These are phyloP conservation scores for Dermochelys coriacea DNA, from an alignment of 2,797 vertebrate genomes.

Conservation along the genomic window DNA sequence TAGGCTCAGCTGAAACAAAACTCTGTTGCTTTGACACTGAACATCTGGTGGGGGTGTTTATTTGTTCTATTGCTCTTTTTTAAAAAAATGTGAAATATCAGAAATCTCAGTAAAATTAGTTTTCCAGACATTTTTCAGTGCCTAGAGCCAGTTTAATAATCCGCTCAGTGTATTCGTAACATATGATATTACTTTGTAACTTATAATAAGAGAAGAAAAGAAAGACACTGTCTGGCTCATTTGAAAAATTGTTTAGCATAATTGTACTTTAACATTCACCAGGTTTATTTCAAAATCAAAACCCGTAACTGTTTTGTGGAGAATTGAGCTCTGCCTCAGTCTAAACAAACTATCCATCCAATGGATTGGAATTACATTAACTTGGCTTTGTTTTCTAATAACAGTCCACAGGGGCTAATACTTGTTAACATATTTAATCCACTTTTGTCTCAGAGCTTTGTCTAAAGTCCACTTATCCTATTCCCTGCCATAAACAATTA, in stretches of 20 bases:
- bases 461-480: not conserved
- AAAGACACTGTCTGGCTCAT: conserved; percentile 9
- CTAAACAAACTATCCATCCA: not conserved
- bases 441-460: not conserved
- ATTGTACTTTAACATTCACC: conserved; percentile 40
- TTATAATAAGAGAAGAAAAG: conserved; percentile 11
- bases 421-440: not conserved
- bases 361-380: not conserved
- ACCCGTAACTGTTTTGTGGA: not conserved
- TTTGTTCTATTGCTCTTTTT: conserved; percentile 77
- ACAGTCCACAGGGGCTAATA: not conserved
- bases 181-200: conserved; percentile 54
- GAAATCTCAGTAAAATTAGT: conserved; percentile 67
- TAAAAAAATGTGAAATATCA: conserved; percentile 70
- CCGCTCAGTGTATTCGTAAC: conserved; percentile 61
- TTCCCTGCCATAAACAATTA: not conserved
- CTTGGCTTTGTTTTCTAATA: not conserved
- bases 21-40: conserved; percentile 76
- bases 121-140: conserved; percentile 71
- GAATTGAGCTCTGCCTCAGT: not conserved
- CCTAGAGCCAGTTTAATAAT: conserved; percentile 74
- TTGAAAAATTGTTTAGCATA: conserved; percentile 50
- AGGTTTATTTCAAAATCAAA: conserved; percentile 18
- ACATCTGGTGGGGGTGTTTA: conserved; percentile 82
- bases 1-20: conserved; percentile 85